Evolutionary conservation across 2,113 vertebrate species (phyloP), one percentile per base, ranked within the genome.

Genomic region (Ceratotherium simum): DNA sequence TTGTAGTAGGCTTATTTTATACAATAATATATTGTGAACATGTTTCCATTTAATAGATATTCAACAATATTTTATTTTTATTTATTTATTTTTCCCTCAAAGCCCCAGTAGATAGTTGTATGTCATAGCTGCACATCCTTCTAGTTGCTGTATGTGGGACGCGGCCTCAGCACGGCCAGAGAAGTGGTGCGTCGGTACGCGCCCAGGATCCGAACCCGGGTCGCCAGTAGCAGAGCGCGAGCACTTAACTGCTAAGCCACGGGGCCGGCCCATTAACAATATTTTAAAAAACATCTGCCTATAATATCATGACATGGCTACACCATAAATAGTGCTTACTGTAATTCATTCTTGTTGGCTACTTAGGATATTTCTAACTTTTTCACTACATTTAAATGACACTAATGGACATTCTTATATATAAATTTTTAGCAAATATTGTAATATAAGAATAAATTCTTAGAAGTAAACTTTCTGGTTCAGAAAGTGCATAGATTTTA

Each of bases 391-490:
- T 56, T 87, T 87, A 80, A 75, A 73, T 84, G 65, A 85, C 27
- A 58, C 4, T n/a, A 80, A 90, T 75, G 58, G 48, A 90, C 6
- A 75, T 90, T 72, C 17, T 73, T 31, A 65, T 86, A 39, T 31
- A 58, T 83, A 62, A 46, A 56, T 8, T 80, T 51, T 90, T 67
- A 95, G 64, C 8, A 80, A 90, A 64, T 67, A 78, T 76, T 81
- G 94, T 60, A 69, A 62, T 85, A 78, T 90, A 84, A 64, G 56
- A 73, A 95, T 88, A 95, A 93, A 86, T 62, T 93, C 20, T 31
- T 54, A 76, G 21, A 81, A 82, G 10, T 69, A 48, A 81, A 87
- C 86, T 62, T 81, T 82, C 48, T 94, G 58, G 39, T 56, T 88
- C 42, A 20, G 65, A 88, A 95, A 64, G 17, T 86, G 75, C 27